phyloP scores from a whole-genome alignment of 2,888 invertebrate species.

The Pristionchus japonicus region DNA sequence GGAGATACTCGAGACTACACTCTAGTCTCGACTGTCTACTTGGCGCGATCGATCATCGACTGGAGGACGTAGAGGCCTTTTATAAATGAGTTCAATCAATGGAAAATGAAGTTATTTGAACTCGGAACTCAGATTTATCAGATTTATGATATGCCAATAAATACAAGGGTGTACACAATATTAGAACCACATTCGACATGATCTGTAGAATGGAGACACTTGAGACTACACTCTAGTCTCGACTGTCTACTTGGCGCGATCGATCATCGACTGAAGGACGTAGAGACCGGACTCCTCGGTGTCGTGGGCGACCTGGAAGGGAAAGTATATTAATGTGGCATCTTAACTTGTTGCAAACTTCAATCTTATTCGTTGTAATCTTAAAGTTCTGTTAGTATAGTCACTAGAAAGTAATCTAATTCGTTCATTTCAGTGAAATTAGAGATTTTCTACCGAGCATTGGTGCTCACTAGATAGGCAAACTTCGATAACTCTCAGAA shows the following conservation, averaged over 20 bases:
- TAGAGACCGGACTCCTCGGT: constrained; percentile 60
- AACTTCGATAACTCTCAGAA: too few relatives aligned
- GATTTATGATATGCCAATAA: constrained; percentile 20
- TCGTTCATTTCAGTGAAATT: too few relatives aligned
- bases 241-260: constrained; percentile 33
- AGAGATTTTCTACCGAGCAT: too few relatives aligned
- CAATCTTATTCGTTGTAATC: too few relatives aligned
- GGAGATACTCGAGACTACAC: too few relatives aligned
- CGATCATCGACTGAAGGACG: constrained; percentile 51
- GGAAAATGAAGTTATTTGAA: background rate
- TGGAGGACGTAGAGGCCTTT: constrained; percentile 57
- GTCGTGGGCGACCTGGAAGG: constrained; percentile 60
- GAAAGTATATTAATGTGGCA: background rate
- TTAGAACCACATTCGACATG: background rate
- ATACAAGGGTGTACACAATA: background rate
- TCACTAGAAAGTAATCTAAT: too few relatives aligned
- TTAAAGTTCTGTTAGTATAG: too few relatives aligned
- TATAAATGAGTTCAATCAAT: too few relatives aligned
- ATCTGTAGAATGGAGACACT: background rate
- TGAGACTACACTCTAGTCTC: background rate
- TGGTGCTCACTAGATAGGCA: too few relatives aligned
- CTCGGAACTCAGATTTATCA: background rate
- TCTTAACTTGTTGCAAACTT: too few relatives aligned
- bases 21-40: background rate
- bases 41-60: constrained; percentile 34